Base-by-base conservation (phyloP, 2,888 invertebrate species). In the Hoplodrina blanda region DNA sequence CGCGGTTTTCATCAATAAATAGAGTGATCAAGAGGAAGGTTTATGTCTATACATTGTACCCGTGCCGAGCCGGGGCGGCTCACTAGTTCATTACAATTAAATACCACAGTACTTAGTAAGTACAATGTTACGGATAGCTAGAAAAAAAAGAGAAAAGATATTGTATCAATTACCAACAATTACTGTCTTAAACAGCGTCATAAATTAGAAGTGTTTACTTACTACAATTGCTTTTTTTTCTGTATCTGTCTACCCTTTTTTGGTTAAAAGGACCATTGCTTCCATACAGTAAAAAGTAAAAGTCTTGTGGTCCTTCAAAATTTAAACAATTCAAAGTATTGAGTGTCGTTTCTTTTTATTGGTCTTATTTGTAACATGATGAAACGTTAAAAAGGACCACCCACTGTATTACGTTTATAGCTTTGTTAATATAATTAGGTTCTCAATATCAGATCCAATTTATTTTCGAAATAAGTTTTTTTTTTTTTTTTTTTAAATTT, bases 341-440 rank as follows among this genome's bases (percentile, higher is more conserved):
- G 78, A 81, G 77, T 80, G 76, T 74, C 75, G 69, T 80, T 82
- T 56, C 61, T 70, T 76, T 80, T 73, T 80, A 74, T 67, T 73
- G 71, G 72, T 85, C 75, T 80, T 81, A 81, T 82, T 81, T 78
- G 83, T 78, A 86, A 84, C 81, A 72, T n/a, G 82, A 76, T 75
- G 76, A 81, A 75, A 66, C 72, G 69, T 78, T 67, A 78, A 80
- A 33, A 78, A 50, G 74, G 86, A 85, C 86, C 87, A 86, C 88
- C 88, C 87, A 87, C 80, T 49, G 84, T 44, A 80, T 80, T 73
- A 68, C 73, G 69, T 86, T 85, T 84, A 81, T 80, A 66, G 65
- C 72, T 78, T 80, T 80, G 80, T 85, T 81, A 82, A 82, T 85
- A 83, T 80, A 85, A 88, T 87, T 82, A 86, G 54, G 63, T 74